phyloP scores from a whole-genome alignment of 2,888 invertebrate species.

The Mimas tiliae region DNA sequence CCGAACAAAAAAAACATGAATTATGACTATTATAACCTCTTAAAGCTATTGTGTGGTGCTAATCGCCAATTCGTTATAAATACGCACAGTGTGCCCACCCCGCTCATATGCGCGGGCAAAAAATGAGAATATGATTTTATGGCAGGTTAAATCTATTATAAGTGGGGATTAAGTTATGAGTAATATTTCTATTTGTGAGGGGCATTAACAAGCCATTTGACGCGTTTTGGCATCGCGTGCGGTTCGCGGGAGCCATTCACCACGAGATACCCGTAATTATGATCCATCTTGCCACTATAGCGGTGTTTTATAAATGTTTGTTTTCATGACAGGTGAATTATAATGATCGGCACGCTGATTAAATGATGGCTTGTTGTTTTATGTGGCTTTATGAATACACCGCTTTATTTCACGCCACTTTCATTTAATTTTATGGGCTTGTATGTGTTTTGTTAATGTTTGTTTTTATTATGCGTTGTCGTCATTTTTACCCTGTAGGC shows the following conservation, averaged over 20 bases:
- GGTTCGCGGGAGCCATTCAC: slow-evolving; percentile 54
- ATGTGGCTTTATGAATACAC: slow-evolving; percentile 45
- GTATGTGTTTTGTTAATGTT: slow-evolving; percentile 36
- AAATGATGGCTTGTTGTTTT: slow-evolving; percentile 51
- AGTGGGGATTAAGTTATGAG: slow-evolving; percentile 82
- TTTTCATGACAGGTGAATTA: slow-evolving; percentile 72
- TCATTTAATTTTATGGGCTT: slow-evolving; percentile 38
- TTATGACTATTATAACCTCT: slow-evolving; percentile 81
- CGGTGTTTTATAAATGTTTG: slow-evolving; percentile 65
- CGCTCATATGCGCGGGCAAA: slow-evolving; percentile 68
- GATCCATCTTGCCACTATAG: slow-evolving; percentile 55
- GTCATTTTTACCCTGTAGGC: slow-evolving; percentile 34
- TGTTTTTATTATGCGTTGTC: slow-evolving; percentile 36
- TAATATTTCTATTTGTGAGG: slow-evolving; percentile 81
- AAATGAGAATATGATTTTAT: slow-evolving; percentile 80
- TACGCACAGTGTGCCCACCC: slow-evolving; percentile 68
- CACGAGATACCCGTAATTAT: slow-evolving; percentile 66
- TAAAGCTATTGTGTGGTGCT: slow-evolving; percentile 69
- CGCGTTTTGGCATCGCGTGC: slow-evolving; percentile 75
- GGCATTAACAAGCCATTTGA: slow-evolving; percentile 80
- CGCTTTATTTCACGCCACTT: slow-evolving; percentile 48
- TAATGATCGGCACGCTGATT: slow-evolving; percentile 54
- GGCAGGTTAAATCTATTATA: slow-evolving; percentile 83
- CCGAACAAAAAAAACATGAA: slow-evolving; percentile 71
- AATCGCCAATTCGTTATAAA: slow-evolving; percentile 75